Evolutionary conservation across 1,140 invertebrate species (phyloP), one percentile per base, ranked within the genome.

Genomic region (Hetaerina americana): DNA sequence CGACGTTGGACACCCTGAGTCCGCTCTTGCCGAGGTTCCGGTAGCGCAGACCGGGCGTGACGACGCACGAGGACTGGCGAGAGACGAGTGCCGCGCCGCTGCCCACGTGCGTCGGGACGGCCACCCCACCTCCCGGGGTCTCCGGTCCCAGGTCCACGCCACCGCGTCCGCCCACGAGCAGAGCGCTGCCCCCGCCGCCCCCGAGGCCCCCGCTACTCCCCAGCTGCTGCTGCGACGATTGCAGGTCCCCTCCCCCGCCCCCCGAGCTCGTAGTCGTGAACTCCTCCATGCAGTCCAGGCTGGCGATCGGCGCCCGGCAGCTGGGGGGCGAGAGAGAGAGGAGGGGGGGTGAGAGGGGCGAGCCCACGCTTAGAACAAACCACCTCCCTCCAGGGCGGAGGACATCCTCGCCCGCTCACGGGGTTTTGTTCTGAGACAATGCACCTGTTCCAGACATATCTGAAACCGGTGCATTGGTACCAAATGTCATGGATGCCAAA

Each of bases 21-120:
- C 94, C 94, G 77, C 92, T 95, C 82, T 96, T 96, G 70, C 94
- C 94, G 73, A 97, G 86, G 82, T 96, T 96, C 80, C 93, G 88
- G 82, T 94, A 94, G 22, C 92, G 86, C 76, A 95, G 85, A 40
- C 92, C 93, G 70, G 90, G 90, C 73, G 87, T 88, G 77, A 90
- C 78, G 2, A 57, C 40, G 10, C 40, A 57, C 75, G 85, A 81
- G 72, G 89, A 76, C 79, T 84, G 78, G 78, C 82, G 77, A 76
- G 82, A 75, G 77, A 82, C 73, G 76, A 82, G 76, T 79, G 67
- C 67, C 1, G 25, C 67, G 2, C 67, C 67, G 67, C 67, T 24
- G 2, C 67, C 67, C 25, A 15, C 67, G 67, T 28, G 25, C 25
- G 27, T 26, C 1, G 67, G 25, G n/a, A 26, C 67, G 3, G 27